Percentiles rank a stretch among this genome's conserved stretches.
phyloP scores from a whole-genome alignment of 2,113 vertebrate species.

The Tamias sibiricus region DNA sequence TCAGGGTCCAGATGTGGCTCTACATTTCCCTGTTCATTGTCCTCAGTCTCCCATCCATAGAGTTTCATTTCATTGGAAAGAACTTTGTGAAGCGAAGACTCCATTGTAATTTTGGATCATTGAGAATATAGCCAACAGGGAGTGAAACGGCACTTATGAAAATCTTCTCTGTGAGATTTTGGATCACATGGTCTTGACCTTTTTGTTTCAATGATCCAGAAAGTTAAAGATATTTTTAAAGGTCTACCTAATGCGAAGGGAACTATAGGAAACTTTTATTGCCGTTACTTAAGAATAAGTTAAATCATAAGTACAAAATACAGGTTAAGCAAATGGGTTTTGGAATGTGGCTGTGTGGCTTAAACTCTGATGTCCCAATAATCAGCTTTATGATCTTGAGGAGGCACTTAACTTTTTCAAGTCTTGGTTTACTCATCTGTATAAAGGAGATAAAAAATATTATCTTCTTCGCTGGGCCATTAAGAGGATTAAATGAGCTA shows the following conservation, averaged over 20 bases:
- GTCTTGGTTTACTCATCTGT: constrained; percentile 48
- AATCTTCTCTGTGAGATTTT: constrained; percentile 32
- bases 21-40: neutral
- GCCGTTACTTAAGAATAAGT: neutral
- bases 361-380: constrained; percentile 20
- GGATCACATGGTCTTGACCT: neutral
- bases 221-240: constrained; percentile 60
- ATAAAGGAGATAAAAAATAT: constrained; percentile 51
- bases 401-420: constrained; percentile 43
- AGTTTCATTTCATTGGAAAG: constrained; percentile 3
- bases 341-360: neutral
- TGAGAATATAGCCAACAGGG: neutral
- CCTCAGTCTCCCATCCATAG: neutral
- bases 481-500: constrained; percentile 50
- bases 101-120: neutral
- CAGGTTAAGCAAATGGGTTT: constrained; percentile 18
- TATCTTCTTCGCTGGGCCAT: neutral
- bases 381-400: constrained; percentile 19
- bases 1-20: neutral
- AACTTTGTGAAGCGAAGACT: neutral
- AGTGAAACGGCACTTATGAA: neutral
- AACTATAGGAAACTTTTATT: constrained; percentile 26
- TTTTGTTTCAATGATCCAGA: constrained; percentile 57
- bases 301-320: neutral
- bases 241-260: neutral